Evolutionary conservation across 1,140 invertebrate genomes (phyloP).

Genomic region (Lepidotrigona ventralis): DNA sequence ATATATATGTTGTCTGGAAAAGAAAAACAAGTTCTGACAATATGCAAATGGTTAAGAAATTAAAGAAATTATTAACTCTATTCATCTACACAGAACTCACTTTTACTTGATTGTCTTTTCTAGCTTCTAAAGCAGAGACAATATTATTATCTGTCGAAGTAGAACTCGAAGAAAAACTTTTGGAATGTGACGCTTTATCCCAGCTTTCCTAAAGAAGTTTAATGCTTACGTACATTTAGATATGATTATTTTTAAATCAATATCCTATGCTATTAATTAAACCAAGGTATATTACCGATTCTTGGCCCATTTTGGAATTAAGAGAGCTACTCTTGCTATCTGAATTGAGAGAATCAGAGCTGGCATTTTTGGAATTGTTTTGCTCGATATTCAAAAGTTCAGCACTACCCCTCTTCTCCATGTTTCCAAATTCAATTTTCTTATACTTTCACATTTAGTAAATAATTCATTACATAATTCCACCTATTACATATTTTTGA

Average conservation of each 20-base stretch:
- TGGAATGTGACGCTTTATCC: conserved; percentile 82
- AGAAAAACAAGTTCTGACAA: conserved; percentile 9
- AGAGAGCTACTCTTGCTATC: conserved; percentile 91
- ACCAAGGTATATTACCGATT: conserved; percentile 81
- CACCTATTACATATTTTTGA: neutral
- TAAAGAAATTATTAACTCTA: conserved; percentile 18
- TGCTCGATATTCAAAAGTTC: conserved; percentile 80
- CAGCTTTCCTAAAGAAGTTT: conserved; percentile 76
- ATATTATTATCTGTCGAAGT: conserved; percentile 83
- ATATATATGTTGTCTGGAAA: conserved; percentile 19
- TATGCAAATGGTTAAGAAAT: conserved; percentile 15
- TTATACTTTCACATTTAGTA: conserved; percentile 18
- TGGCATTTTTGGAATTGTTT: conserved; percentile 84
- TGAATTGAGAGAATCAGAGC: conserved; percentile 88
- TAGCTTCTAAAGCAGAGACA: conserved; percentile 79
- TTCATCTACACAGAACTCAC: conserved; percentile 64
- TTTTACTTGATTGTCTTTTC: conserved; percentile 77
- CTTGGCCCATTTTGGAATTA: conserved; percentile 89
- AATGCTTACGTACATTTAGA: conserved; percentile 37
- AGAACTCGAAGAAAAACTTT: conserved; percentile 83
- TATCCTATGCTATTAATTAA: conserved; percentile 62
- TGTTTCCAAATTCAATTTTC: conserved; percentile 53
- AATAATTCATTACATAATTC: conserved; percentile 14
- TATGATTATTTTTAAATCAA: conserved; percentile 57
- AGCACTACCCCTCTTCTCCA: conserved; percentile 80